phyloP scores from a whole-genome alignment of 2,113 vertebrate genomes.

The Tauraco erythrolophus region DNA sequence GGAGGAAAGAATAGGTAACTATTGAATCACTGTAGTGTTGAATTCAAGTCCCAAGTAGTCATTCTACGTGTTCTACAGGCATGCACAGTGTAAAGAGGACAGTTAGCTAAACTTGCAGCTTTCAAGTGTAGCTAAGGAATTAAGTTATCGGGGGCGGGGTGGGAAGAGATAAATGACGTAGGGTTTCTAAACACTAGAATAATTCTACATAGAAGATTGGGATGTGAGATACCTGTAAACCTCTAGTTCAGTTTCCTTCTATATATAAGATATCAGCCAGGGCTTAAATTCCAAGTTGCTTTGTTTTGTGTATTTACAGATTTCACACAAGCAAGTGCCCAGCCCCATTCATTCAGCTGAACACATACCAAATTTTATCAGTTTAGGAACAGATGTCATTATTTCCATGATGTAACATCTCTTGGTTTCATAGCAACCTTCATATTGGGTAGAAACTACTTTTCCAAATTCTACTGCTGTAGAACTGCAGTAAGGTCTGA shows the following conservation, averaged over 20 bases:
- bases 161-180: neutral
- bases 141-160: neutral
- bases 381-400: neutral
- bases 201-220: neutral
- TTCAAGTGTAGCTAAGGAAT: neutral
- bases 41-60: neutral
- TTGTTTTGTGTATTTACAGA: neutral
- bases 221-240: neutral
- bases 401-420: neutral
- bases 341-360: neutral
- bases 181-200: neutral
- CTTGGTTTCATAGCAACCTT: neutral
- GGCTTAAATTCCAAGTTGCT: neutral
- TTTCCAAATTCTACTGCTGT: neutral
- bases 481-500: neutral
- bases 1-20: neutral
- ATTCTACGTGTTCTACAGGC: neutral
- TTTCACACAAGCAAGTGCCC: neutral
- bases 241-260: neutral
- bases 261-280: neutral
- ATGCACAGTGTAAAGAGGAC: neutral
- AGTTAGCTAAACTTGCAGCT: neutral
- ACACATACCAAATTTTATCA: neutral
- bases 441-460: neutral
- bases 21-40: neutral